These are phyloP conservation scores for Euura saliciscinereae DNA, from an alignment of 1,140 invertebrate genomes.

Conservation along the genomic window DNA sequence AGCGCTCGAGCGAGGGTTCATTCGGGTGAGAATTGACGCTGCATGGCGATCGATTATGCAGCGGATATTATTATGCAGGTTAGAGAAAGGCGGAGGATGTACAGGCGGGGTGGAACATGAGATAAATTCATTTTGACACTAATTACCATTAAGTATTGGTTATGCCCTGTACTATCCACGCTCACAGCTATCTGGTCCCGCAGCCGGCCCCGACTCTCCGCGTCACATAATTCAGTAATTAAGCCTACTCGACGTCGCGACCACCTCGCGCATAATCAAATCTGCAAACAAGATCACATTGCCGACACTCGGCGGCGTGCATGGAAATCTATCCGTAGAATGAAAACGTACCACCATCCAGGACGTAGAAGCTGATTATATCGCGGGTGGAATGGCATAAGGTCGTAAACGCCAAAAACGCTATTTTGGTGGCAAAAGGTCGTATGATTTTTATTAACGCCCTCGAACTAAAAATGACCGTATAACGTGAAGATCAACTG, in stretches of 20 bases:
- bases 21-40: too few relatives aligned
- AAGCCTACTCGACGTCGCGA: neutral
- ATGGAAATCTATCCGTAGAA: neutral
- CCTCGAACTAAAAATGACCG: too few relatives aligned
- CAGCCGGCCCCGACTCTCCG: neutral
- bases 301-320: neutral
- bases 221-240: neutral
- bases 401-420: too few relatives aligned
- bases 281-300: neutral
- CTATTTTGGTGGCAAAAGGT: too few relatives aligned
- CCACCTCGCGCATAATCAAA: neutral
- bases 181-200: neutral
- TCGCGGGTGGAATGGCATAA: too few relatives aligned
- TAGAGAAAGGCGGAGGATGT: too few relatives aligned
- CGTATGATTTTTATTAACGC: too few relatives aligned
- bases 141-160: slow-evolving; percentile 5
- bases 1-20: too few relatives aligned
- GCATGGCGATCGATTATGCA: too few relatives aligned
- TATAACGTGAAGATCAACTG: too few relatives aligned
- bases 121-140: neutral
- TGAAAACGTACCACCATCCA: neutral
- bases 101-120: neutral
- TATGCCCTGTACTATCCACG: neutral
- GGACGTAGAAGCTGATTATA: too few relatives aligned
- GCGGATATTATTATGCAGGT: too few relatives aligned